Percentiles rank a stretch among this genome's conserved stretches.
Conservation (phyloP, 2,113 vertebrate species). For the Zosterops hypoxanthus region DNA sequence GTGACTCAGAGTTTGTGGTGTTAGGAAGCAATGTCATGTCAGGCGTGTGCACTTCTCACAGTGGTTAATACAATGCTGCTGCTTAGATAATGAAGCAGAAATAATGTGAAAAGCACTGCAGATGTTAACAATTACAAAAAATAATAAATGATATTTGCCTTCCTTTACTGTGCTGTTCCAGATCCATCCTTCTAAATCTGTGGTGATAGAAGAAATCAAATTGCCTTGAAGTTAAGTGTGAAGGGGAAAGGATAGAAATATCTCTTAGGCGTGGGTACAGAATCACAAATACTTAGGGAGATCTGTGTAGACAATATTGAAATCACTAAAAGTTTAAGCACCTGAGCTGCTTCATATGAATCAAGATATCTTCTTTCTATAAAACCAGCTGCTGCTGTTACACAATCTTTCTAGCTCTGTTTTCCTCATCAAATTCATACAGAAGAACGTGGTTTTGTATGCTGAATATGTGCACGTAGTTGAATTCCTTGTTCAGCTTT, state of each 20-base stretch:
- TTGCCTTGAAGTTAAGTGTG: not conserved
- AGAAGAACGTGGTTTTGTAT: rapidly evolving
- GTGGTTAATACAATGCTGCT: not conserved
- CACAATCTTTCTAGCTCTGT: not conserved
- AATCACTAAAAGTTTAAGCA: not conserved
- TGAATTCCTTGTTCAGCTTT: not conserved
- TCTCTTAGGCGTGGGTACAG: not conserved
- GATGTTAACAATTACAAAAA: not conserved
- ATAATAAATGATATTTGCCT: not conserved
- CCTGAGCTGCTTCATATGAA: not conserved
- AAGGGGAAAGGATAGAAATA: not conserved
- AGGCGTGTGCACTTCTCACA: not conserved
- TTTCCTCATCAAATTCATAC: not conserved
- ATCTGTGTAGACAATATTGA: not conserved
- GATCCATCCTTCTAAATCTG: not conserved
- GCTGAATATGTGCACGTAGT: not conserved
- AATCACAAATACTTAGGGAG: not conserved
- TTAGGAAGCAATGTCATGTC: not conserved
- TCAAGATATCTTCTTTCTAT: not conserved
- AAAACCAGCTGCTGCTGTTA: not conserved
- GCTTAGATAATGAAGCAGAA: not conserved
- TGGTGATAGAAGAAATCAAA: not conserved
- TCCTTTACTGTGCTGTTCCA: not conserved
- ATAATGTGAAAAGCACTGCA: not conserved
- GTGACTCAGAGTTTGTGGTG: not conserved